Base-by-base conservation (phyloP, 2,888 invertebrate genomes). In the Lutraria lutraria region DNA sequence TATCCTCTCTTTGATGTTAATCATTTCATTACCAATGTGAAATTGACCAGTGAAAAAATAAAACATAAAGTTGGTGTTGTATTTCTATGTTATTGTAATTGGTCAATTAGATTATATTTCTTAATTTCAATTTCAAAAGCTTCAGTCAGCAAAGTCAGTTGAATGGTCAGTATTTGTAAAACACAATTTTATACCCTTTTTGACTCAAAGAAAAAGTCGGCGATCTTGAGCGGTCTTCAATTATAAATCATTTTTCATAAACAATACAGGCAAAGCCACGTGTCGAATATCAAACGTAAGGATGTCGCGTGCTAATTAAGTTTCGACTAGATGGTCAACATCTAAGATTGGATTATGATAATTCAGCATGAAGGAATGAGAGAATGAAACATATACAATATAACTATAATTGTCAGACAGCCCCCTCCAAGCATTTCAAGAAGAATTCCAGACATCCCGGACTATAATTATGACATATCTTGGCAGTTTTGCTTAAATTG, bases 21-120 rank as follows among this genome's bases (percentile, higher is more conserved):
- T 52, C n/a, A 31, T 60, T 34, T 56, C 60, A 80, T 80, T 80
- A n/a, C 34, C 25, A 21, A n/a, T 13, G 31, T 56, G 60, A 85
- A 85, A 85, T 84, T 80, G 80, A 85, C 80, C 60, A 79, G 56
- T 60, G 54, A 21, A 60, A 60, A 80, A 54, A 81, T n/a, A 84
- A 54, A 53, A n/a, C 52, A 76, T 76, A 21, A 76, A 31, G 31
- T 76, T 34, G 6, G 31, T 29, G 29, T 76, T 34, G 31, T 13
- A 34, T 13, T 76, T 15, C 2, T 19, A 4, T 31, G 31, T 76
- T 76, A 34, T 34, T 76, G 31, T 76, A 76, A 76, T 76, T 34
- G 76, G 12, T 76, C 76, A 31, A 76, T 76, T 76, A 76, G 76
- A 34, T 76, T 34, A 25, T 19, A 76, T 76, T 25, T 68, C 12